Percentiles rank a stretch among this genome's conserved stretches.
Evolutionary conservation across 2,113 vertebrate species (phyloP).

Genomic region (Picathartes gymnocephalus): DNA sequence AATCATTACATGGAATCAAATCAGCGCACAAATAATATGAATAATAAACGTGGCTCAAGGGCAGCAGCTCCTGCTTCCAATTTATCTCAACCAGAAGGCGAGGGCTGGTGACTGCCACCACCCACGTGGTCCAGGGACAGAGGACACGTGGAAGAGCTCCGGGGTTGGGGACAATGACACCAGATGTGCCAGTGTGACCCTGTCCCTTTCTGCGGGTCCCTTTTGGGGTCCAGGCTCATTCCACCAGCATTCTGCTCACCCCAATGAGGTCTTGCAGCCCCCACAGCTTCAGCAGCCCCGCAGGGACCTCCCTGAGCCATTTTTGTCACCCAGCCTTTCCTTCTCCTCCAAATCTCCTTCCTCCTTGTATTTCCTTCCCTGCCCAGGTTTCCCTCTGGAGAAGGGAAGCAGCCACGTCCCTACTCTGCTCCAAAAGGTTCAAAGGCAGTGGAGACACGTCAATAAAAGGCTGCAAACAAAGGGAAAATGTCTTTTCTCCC

Average conservation of each 20-base stretch:
- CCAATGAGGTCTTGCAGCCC: not conserved
- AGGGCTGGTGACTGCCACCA: not conserved
- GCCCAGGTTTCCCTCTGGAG: not conserved
- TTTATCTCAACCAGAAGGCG: not conserved
- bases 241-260: not conserved
- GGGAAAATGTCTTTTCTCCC: not conserved
- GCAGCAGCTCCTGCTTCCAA: not conserved
- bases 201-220: not conserved
- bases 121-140: not conserved
- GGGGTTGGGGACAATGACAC: rapidly evolving
- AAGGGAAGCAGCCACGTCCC: not conserved
- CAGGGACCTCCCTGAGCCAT: not conserved
- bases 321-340: not conserved
- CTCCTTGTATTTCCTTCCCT: not conserved
- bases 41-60: conserved; percentile 25
- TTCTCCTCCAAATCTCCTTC: not conserved
- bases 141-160: rapidly evolving
- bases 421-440: not conserved
- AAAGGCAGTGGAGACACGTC: rapidly evolving
- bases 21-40: conserved; percentile 22
- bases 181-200: not conserved
- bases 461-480: not conserved
- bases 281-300: not conserved
- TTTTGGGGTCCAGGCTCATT: not conserved
- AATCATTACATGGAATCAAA: conserved; percentile 36